These are phyloP conservation scores for Sebastes trivittatus DNA, from an alignment of 2,797 vertebrate genomes.

Conservation along the genomic window DNA sequence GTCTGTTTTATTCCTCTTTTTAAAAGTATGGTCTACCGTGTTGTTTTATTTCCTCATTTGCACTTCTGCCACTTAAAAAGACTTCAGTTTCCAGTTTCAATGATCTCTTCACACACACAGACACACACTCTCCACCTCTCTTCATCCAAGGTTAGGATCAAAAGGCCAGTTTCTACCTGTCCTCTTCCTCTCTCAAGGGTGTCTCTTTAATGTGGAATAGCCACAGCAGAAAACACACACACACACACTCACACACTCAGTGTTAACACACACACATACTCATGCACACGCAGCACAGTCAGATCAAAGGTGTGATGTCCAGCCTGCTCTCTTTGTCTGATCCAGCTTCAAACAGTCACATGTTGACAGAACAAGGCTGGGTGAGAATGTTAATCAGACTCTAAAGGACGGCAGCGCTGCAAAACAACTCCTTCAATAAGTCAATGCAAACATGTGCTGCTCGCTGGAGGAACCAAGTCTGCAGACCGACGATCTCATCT, in stretches of 20 bases:
- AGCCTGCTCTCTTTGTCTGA: conserved; percentile 61
- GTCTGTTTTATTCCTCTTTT: neutral
- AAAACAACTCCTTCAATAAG: conserved; percentile 1
- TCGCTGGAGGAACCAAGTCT: neutral
- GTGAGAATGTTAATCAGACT: conserved; percentile 60
- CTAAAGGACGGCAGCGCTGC: conserved; percentile 9
- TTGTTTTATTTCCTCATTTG: neutral
- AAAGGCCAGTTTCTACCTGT: conserved; percentile 58
- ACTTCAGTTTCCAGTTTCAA: conserved; percentile 17
- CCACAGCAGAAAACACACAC: conserved; percentile 25
- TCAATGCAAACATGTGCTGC: neutral
- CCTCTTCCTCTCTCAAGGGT: conserved; percentile 54
- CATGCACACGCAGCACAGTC: conserved; percentile 14
- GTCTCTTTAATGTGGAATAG: conserved; percentile 60
- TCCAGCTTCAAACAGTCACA: conserved; percentile 66
- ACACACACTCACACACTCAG: conserved; percentile 10
- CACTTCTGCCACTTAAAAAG: conserved; percentile 35
- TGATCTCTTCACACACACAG: conserved; percentile 16
- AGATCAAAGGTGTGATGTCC: conserved; percentile 72
- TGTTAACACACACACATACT: neutral
- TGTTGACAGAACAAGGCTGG: conserved; percentile 51
- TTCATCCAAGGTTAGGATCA: conserved; percentile 65
- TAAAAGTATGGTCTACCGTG: neutral
- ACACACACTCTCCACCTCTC: neutral
- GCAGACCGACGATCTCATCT: neutral